Evolutionary conservation across 2,113 vertebrate genomes (phyloP).

Genomic region (Triplophysa siluroides): DNA sequence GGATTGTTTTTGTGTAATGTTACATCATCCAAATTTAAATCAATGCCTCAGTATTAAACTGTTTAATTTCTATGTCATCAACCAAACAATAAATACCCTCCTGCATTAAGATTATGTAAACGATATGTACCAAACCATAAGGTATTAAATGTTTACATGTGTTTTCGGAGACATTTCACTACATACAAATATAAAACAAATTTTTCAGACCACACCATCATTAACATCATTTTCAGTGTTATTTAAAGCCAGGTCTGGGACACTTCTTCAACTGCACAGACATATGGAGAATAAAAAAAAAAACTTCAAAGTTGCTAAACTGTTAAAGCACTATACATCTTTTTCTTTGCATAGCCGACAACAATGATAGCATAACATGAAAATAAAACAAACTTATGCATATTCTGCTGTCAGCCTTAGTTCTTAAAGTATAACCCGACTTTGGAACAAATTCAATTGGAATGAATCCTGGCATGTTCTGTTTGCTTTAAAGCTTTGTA

Average conservation of each 20-base stretch:
- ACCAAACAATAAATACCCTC: neutral
- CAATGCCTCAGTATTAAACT: neutral
- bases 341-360: slow-evolving; percentile 71
- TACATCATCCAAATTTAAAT: neutral
- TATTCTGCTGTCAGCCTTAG: slow-evolving; percentile 10
- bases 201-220: slow-evolving; percentile 8
- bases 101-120: slow-evolving; percentile 9
- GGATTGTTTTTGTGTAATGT: slow-evolving; percentile 29
- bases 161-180: neutral
- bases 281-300: neutral
- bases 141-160: neutral
- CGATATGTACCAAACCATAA: neutral
- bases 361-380: slow-evolving; percentile 42
- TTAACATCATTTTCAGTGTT: neutral
- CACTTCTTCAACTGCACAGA: slow-evolving; percentile 5
- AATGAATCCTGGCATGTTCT: neutral
- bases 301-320: slow-evolving; percentile 9
- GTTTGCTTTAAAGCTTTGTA: neutral
- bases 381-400: slow-evolving; percentile 18
- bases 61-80: neutral
- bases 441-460: neutral
- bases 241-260: slow-evolving; percentile 3
- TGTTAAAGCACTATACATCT: slow-evolving; percentile 18
- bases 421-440: neutral
- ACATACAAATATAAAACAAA: neutral